Evolutionary conservation across 2,888 invertebrate genomes (phyloP), one percentile per base, ranked within the genome.

Genomic region (Athalia cordata): DNA sequence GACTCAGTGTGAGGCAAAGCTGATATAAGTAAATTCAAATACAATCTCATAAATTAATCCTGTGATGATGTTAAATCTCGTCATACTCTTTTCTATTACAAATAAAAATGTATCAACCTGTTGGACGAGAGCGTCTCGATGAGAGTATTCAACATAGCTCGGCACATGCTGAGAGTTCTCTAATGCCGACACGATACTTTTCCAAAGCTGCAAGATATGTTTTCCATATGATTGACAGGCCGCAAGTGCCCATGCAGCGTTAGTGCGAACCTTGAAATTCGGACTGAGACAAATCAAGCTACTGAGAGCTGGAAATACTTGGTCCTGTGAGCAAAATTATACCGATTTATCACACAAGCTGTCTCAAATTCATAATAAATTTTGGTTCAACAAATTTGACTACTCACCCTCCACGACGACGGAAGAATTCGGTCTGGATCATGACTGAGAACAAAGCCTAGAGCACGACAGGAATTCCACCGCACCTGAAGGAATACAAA

Each of bases 391-490:
- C 9, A 45, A 49, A 65, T 55, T 55, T 1, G 15, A 15, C 47
- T 55, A 86, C 90, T 82, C 88, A 92, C 92, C 83, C 89, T 90
- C 91, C 91, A 91, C 3, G 86, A 81, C 11, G 88, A 81, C 13
- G 88, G 85, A 7, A 90, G 86, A 79, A 90, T 85, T 49, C 88
- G 85, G 67, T 92, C 89, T 13, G 90, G 88, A 45, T 86, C 81
- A 79, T 92, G 91, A 81, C 89, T 95, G 91, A 97, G 93, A 80
- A 96, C 92, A 84, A 95, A 96, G 45, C 96, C 96, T 78, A 97
- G 90, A 0, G 97, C 97, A 88, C 97, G 96, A 88, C 97, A 98
- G 0, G 97, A 95, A 90, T 98, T 98, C 98, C 98, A 98, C 76
- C 96, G 93, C 57, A 97, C 93, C 92, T 92, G 79, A 78, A 86